Evolutionary conservation across 2,888 invertebrate genomes (phyloP), one percentile per base, ranked within the genome.

Genomic region (Geophilus truncorum): DNA sequence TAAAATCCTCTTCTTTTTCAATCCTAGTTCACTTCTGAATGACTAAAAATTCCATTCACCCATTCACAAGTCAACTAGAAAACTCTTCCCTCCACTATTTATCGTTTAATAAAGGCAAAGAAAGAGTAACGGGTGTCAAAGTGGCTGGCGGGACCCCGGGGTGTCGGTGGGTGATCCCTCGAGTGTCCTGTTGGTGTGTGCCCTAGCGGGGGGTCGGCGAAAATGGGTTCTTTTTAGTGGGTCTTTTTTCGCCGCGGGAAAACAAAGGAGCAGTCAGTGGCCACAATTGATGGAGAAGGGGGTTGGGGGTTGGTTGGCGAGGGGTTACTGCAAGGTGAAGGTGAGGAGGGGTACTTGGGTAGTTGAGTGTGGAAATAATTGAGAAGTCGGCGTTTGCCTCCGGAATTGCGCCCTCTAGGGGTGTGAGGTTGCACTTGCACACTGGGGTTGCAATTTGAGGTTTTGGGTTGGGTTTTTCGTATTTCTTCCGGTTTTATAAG

Each of bases 341-440:
- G 23, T n/a, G 57, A 62, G 57, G 57, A n/a, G n/a, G n/a, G n/a
- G n/a, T n/a, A n/a, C n/a, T n/a, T n/a, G n/a, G 21, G 57, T 23
- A 62, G 57, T 62, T 62, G 57, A 62, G 57, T 62, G 21, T 62
- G 23, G 57, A 62, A 62, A 62, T 62, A 62, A 62, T 62, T 62
- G 57, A 62, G 57, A 62, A 62, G 57, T 23, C 18, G 23, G 57
- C 57, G 57, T 62, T 62, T 18, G 57, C 57, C 57, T 21, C 57
- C 18, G 57, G 57, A 62, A 62, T 62, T 62, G 57, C 15, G 57
- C 57, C 57, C 57, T 10, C 57, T 4, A 62, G 57, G 57, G 57
- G 57, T 62, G 23, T 62, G 57, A 21, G 57, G 57, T 21, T 62
- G 23, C 1, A 23, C n/a, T n/a, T n/a, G n/a, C n/a, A n/a, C n/a